Base-by-base conservation (phyloP, 1,140 invertebrate species). In the Semibalanus balanoides region DNA sequence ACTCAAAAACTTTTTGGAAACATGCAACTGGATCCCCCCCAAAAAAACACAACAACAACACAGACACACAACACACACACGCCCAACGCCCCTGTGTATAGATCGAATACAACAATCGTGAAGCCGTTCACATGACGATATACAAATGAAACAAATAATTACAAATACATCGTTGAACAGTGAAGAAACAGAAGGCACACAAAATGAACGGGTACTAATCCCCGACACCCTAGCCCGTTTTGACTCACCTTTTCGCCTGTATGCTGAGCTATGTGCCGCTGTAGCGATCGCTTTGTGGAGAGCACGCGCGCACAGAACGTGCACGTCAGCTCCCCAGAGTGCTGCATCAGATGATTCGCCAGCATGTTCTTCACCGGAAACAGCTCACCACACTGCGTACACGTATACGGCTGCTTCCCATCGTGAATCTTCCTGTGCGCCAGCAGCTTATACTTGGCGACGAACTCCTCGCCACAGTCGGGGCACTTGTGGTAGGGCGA, bases 311-410 rank as follows among this genome's bases (percentile, higher is more conserved):
- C 7, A 70, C 69, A 70, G 25, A 70, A 25, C 25, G 69, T n/a
- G 25, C 69, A 70, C 69, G 69, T 70, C 25, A 70, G 69, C 28
- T 70, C 69, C 7, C 69, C 69, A 7, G 69, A 25, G 69, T 70
- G 69, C 28, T 70, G 69, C 69, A 70, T 25, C 69, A 70, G 25
- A 70, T 70, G 69, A 70, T 70, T 70, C 25, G 69, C 25, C 69
- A 70, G 69, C 69, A 70, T 70, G 69, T 70, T 70, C 69, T 70
- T 70, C 69, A 70, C 69, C 3, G 69, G 69, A 27, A 70, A 70
- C 69, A n/a, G 7, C 7, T 70, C 69, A 3, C 69, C 69, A 22
- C 69, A 70, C 69, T 70, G 69, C 5, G 3, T 7, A 27, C 69
- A 70, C 69, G 69, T 22, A 27, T 70, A 70, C 69, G 69, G 25